Base-by-base conservation (phyloP, 1,140 invertebrate genomes). In the Trichoplusia ni region DNA sequence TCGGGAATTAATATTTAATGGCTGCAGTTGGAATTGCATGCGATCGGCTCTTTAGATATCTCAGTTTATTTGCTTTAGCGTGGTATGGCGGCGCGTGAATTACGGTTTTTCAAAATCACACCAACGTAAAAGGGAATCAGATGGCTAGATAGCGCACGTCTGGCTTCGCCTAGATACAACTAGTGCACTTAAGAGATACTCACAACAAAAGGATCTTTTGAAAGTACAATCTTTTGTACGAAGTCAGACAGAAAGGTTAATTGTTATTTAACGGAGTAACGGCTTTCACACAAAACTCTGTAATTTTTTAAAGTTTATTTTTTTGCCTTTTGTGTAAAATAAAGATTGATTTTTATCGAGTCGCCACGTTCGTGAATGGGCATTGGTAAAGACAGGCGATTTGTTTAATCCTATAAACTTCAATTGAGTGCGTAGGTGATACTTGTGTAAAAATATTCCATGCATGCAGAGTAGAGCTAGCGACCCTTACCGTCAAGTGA, bases 1-100 rank as follows among this genome's bases (percentile, higher is more conserved):
- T 73, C 62, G 49, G 67, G 64, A 80, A 82, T 79, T 83, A 80
- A 82, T 82, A 77, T 74, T 79, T 79, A 82, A 77, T 80, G 74
- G 60, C 46, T 58, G 65, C 73, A 73, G 63, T 75, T 75, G 63
- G 75, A 77, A 75, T 77, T 73, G 67, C 69, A 77, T 67, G 59
- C 71, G 69, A 68, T 68, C 44, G 44, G 40, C n/a, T 58, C 65
- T 42, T 64, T 42, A 67, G 65, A 68, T 68, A 64, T 59, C 46
- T 27, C 23, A 23, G 58, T 66, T 64, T 70, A 70, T 69, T 73
- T 72, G 67, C 67, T 67, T 63, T 64, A 16, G 58, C 53, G 63
- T 33, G 37, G 56, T 53, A 18, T 59, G 54, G 29, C 31, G 54
- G 35, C 35, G 38, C 38, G 64, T 65, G 63, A 65, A 65, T 65